phyloP scores from a whole-genome alignment of 2,888 invertebrate genomes.

The Liposcelis brunnea region DNA sequence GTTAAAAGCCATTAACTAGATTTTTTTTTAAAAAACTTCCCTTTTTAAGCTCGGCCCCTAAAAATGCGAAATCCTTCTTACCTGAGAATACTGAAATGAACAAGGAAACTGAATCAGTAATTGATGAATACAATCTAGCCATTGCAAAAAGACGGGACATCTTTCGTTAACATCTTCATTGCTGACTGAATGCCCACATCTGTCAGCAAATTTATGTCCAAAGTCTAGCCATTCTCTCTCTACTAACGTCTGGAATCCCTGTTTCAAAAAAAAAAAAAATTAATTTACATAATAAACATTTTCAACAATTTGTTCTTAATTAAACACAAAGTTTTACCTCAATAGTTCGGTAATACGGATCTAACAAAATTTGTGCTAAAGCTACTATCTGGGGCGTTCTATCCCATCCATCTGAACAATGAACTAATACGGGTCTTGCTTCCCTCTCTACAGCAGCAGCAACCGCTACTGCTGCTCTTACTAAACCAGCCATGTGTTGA shows the following conservation, averaged over 20 bases:
- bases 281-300: neutral
- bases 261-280: slow-evolving; percentile 17
- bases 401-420: slow-evolving; percentile 99
- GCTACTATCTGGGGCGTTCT: slow-evolving; percentile 94
- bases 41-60: no score
- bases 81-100: slow-evolving; percentile 85
- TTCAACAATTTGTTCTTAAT: neutral
- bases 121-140: slow-evolving; percentile 94
- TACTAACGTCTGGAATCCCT: slow-evolving; percentile 87
- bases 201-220: slow-evolving; percentile 95
- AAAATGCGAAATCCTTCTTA: slow-evolving; percentile 8
- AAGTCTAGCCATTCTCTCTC: slow-evolving; percentile 96
- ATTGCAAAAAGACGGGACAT: slow-evolving; percentile 94
- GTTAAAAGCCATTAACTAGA: neutral
- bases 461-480: slow-evolving; percentile 64
- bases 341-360: slow-evolving; percentile 86
- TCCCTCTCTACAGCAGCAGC: slow-evolving; percentile 64
- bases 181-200: slow-evolving; percentile 69
- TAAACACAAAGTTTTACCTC: slow-evolving; percentile 40
- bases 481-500: slow-evolving; percentile 68
- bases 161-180: slow-evolving; percentile 85
- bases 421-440: slow-evolving; percentile 81
- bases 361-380: slow-evolving; percentile 77
- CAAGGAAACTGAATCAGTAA: slow-evolving; percentile 73
- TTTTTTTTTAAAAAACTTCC: no score